A percentile compares a stretch with the other conserved stretches of the same genome.
Evolutionary conservation across 2,888 invertebrate species (phyloP).

Genomic region (Blastobasis lacticolella): DNA sequence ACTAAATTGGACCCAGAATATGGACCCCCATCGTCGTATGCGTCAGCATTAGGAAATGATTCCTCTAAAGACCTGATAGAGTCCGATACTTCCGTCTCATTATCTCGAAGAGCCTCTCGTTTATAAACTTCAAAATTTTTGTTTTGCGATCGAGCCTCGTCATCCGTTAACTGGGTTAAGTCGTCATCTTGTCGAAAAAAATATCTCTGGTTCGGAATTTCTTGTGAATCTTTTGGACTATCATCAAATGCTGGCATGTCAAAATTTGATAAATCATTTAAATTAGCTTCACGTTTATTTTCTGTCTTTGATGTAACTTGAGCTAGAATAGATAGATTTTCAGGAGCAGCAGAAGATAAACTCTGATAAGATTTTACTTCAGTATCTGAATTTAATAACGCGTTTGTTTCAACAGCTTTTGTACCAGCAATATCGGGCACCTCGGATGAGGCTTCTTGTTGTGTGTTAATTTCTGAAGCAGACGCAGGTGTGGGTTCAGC

Average conservation of each 20-base stretch:
- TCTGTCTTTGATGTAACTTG: constrained; percentile 35
- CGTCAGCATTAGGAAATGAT: constrained; percentile 50
- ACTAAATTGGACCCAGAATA: constrained; percentile 33
- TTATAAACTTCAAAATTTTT: constrained; percentile 30
- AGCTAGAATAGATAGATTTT: constrained; percentile 23
- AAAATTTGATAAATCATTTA: constrained; percentile 23
- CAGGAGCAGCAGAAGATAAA: constrained; percentile 16
- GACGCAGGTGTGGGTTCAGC: constrained; percentile 17
- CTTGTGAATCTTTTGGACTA: constrained; percentile 23
- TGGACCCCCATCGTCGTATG: constrained; percentile 33
- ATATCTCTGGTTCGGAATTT: constrained; percentile 28
- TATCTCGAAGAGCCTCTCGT: constrained; percentile 33
- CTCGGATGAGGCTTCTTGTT: constrained; percentile 27
- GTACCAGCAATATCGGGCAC: constrained; percentile 20
- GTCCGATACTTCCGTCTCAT: constrained; percentile 30
- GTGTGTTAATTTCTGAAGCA: constrained; percentile 31
- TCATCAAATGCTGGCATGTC: constrained; percentile 21
- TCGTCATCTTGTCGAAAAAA: constrained; percentile 34
- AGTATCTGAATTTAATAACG: constrained; percentile 15
- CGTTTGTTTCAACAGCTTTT: constrained; percentile 27
- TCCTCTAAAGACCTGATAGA: constrained; percentile 57
- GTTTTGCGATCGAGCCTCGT: constrained; percentile 26
- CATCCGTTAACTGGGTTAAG: constrained; percentile 32
- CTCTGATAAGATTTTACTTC: constrained; percentile 23
- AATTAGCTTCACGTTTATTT: constrained; percentile 50